Base-by-base conservation (phyloP, 2,888 invertebrate genomes). In the Eilema depressum region DNA sequence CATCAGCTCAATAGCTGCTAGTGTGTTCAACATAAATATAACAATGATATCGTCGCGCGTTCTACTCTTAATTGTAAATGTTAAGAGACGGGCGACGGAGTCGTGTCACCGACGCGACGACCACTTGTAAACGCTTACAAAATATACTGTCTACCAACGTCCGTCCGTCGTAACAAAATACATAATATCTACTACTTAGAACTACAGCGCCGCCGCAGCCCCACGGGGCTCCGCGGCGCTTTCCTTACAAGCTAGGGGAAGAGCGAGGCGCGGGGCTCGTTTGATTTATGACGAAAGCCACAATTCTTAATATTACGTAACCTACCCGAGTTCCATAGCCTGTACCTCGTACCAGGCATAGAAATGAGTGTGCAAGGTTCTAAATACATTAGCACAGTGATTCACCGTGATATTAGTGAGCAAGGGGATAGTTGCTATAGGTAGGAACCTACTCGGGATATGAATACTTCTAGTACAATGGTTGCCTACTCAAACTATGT, bases 121-220 rank as follows among this genome's bases (percentile, higher is more conserved):
- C n/a, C n/a, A n/a, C 33, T 14, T 73, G 74, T 74, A 83, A 75
- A 79, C 67, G 63, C 60, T 71, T 76, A 75, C 57, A 74, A 83
- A 83, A 83, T 79, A 76, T 75, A 74, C 56, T 41, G 63, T 59
- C 57, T 73, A 75, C 64, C 10, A 74, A 68, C 25, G 63, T n/a
- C n/a, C n/a, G n/a, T n/a, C n/a, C n/a, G n/a, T 26, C 26, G 26
- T 66, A 62, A 73, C 65, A 61, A 68, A 69, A 68, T 79, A 73
- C 65, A 61, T 67, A 69, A 68, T 79, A 73, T 66, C 53, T 59
- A 61, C 68, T 66, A 70, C 67, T 59, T 28, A 47, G 37, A 26
- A 10, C 64, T 59, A 25, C 8, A n/a, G 53, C 26, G 59, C 2
- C 26, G 17, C 17, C 20, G 47, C 37, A 37, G 37, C 37, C 37